Percentiles rank a stretch among this genome's conserved stretches.
phyloP scores from a whole-genome alignment of 2,797 vertebrate species.

The Sebastiscus tertius region DNA sequence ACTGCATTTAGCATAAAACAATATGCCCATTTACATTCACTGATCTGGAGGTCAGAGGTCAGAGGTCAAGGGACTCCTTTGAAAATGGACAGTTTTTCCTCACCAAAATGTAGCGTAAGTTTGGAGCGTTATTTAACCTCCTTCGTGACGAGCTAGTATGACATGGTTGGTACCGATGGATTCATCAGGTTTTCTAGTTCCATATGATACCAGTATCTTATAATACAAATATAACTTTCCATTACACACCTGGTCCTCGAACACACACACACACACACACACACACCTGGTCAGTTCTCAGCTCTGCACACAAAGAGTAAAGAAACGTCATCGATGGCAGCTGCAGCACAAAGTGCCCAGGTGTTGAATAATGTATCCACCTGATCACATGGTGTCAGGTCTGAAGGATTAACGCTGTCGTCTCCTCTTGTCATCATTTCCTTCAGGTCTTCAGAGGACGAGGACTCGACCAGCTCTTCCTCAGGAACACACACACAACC shows the following conservation, averaged over 20 bases:
- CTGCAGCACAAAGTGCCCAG: constrained; percentile 7
- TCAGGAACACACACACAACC: not conserved
- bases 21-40: too few relatives aligned
- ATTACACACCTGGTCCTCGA: not conserved
- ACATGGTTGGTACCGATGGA: too few relatives aligned
- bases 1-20: too few relatives aligned
- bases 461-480: not conserved
- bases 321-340: not conserved
- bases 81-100: too few relatives aligned
- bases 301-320: not conserved
- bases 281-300: constrained; percentile 63
- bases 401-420: constrained; percentile 7
- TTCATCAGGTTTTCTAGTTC: too few relatives aligned
- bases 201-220: too few relatives aligned
- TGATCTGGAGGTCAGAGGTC: too few relatives aligned
- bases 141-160: rapidly evolving
- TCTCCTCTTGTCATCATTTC: not conserved
- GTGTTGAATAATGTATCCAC: constrained; percentile 62
- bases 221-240: not conserved
- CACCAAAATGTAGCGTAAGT: rapidly evolving
- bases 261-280: not conserved
- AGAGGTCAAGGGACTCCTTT: too few relatives aligned
- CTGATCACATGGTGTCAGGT: constrained; percentile 51
- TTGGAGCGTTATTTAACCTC: too few relatives aligned
- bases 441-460: constrained; percentile 15